Percentiles rank a stretch among this genome's conserved stretches.
These are phyloP conservation scores for Vidua macroura DNA, from an alignment of 2,113 vertebrate species.

Conservation along the genomic window DNA sequence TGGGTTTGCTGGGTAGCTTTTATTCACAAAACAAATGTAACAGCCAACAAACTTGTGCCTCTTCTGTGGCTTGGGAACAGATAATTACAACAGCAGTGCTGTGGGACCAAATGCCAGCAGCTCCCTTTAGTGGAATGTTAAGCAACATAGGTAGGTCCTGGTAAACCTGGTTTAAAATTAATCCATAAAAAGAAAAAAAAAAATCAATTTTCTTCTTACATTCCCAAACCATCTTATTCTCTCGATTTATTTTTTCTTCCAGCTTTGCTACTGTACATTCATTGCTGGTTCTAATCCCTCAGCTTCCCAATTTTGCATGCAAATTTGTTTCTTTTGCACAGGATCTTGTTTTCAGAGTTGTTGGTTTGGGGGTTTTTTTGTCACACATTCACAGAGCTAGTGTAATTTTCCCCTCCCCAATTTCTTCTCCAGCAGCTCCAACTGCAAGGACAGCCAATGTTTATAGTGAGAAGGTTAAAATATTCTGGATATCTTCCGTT, in stretches of 20 bases:
- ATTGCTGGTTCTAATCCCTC: not conserved
- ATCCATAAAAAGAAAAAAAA: not conserved
- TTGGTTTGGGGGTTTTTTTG: not conserved
- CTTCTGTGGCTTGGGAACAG: not conserved
- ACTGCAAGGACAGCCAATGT: not conserved
- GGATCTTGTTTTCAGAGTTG: not conserved
- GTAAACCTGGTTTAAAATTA: not conserved
- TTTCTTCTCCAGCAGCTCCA: not conserved
- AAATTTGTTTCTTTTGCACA: not conserved
- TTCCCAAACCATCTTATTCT: not conserved
- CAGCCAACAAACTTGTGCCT: not conserved
- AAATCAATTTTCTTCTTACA: not conserved
- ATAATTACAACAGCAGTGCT: not conserved
- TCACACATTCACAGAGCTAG: not conserved
- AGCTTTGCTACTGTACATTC: not conserved
- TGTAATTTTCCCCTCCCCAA: not conserved
- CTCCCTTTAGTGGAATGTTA: not conserved
- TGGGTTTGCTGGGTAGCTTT: not conserved
- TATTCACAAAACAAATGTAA: not conserved
- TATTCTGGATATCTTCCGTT: not conserved
- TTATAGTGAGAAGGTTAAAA: not conserved
- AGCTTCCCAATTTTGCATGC: not conserved
- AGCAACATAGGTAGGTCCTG: not conserved
- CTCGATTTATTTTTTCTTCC: not conserved
- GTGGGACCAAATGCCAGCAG: not conserved